Evolutionary conservation across 2,888 invertebrate genomes (phyloP).

Genomic region (Hipparchia semele): DNA sequence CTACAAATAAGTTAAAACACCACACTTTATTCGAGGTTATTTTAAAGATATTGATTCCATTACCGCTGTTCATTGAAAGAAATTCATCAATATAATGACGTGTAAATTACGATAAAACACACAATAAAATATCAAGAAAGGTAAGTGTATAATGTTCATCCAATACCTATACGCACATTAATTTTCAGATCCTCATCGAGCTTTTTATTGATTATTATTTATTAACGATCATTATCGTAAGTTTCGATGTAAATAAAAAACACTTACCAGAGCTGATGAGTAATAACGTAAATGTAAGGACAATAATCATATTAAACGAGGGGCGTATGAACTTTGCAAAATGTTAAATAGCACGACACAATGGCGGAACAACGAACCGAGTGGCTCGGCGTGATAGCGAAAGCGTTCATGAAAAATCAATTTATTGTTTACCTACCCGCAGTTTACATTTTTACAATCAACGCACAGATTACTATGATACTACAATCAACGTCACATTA

Average conservation of each 20-base stretch:
- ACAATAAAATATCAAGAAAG: background rate
- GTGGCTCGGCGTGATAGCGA: constrained; percentile 5
- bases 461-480: too few relatives aligned
- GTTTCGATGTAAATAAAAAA: constrained; percentile 12
- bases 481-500: background rate
- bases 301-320: constrained; percentile 42
- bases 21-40: too few relatives aligned
- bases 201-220: background rate
- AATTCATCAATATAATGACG: background rate
- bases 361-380: constrained; percentile 3
- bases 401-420: background rate
- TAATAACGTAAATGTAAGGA: constrained; percentile 45
- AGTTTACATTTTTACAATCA: background rate
- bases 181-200: background rate
- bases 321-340: constrained; percentile 9
- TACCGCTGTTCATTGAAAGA: background rate
- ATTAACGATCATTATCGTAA: constrained; percentile 12
- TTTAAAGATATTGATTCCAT: background rate
- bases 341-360: constrained; percentile 13
- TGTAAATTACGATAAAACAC: background rate
- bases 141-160: background rate
- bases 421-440: constrained; percentile 15
- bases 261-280: constrained; percentile 50
- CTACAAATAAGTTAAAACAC: too few relatives aligned
- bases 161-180: background rate